phyloP scores from a whole-genome alignment of 2,797 vertebrate species.

The Eospalax fontanierii region DNA sequence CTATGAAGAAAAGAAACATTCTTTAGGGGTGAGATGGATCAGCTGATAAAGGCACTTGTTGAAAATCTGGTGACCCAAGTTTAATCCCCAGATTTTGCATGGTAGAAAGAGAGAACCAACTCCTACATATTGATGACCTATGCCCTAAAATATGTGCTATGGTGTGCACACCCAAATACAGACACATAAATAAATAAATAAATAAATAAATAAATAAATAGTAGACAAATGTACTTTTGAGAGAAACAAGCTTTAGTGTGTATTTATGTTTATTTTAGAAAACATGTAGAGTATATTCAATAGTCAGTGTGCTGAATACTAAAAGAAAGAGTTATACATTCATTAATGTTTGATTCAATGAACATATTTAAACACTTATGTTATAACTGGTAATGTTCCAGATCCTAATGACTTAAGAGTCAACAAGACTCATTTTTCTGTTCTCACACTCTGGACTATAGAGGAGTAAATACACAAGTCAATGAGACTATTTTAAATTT shows the following conservation, averaged over 20 bases:
- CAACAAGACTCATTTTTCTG: neutral
- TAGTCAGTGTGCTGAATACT: neutral
- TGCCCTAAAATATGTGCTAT: neutral
- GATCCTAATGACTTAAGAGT: neutral
- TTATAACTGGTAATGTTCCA: neutral
- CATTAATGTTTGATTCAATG: neutral
- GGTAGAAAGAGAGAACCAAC: neutral
- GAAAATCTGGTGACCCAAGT: neutral
- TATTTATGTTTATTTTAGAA: neutral
- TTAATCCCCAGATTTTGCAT: neutral
- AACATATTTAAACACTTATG: neutral
- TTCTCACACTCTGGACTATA: neutral
- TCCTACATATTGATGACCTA: neutral
- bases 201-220: no score
- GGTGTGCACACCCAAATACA: neutral
- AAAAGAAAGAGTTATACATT: neutral
- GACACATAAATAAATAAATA: neutral
- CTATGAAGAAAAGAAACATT: neutral
- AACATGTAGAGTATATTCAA: neutral
- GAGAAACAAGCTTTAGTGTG: neutral
- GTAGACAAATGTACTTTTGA: neutral
- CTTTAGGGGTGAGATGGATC: neutral
- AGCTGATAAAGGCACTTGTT: neutral
- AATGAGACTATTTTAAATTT: neutral
- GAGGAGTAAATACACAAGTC: neutral